Evolutionary conservation across 1,140 invertebrate species (phyloP).

Genomic region (Cephus cinctus): DNA sequence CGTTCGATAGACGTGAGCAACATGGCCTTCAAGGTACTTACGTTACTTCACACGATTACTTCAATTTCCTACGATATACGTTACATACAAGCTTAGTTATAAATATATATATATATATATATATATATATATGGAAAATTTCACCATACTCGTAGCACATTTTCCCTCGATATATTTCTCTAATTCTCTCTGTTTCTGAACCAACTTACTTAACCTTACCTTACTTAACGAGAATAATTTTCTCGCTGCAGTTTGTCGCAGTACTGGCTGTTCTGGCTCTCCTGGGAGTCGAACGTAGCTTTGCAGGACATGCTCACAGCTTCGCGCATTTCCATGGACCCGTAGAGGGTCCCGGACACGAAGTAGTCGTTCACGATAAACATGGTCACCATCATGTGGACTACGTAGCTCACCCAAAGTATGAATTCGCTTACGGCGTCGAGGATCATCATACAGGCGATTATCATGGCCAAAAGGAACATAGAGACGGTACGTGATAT

Average conservation of each 20-base stretch:
- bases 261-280: slow-evolving; percentile 32
- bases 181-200: too few relatives aligned
- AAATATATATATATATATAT: too few relatives aligned
- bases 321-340: slow-evolving; percentile 48
- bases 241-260: slow-evolving; percentile 33
- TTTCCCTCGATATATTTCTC: too few relatives aligned
- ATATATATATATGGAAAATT: too few relatives aligned
- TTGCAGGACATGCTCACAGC: slow-evolving; percentile 46
- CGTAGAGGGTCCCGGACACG: slow-evolving; percentile 42
- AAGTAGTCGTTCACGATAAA: slow-evolving; percentile 40
- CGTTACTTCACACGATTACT: neutral
- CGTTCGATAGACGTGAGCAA: slow-evolving; percentile 19
- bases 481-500: slow-evolving; percentile 53
- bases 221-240: too few relatives aligned
- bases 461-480: slow-evolving; percentile 58
- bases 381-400: slow-evolving; percentile 45
- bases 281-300: slow-evolving; percentile 26
- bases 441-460: slow-evolving; percentile 59
- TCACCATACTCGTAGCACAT: too few relatives aligned
- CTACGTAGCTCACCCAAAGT: slow-evolving; percentile 54
- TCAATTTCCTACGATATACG: too few relatives aligned
- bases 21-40: slow-evolving; percentile 39
- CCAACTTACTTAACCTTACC: too few relatives aligned
- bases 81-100: too few relatives aligned
- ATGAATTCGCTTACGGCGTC: slow-evolving; percentile 57